phyloP scores from a whole-genome alignment of 2,797 vertebrate genomes.

The Melanotaenia parkinsoni region DNA sequence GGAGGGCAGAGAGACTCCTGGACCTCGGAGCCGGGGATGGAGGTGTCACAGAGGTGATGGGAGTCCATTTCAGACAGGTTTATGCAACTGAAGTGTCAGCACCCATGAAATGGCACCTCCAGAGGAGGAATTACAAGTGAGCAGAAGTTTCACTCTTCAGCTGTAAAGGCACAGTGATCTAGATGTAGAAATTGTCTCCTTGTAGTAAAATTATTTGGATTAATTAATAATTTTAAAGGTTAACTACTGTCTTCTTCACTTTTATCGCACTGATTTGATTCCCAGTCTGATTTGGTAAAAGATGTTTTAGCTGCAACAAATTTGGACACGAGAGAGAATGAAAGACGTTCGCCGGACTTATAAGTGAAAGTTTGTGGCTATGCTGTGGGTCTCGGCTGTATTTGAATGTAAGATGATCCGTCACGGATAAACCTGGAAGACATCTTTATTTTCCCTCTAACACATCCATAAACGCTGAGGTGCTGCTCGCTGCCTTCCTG shows the following conservation, averaged over 20 bases:
- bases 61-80: slow-evolving; percentile 91
- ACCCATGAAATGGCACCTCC: slow-evolving; percentile 98
- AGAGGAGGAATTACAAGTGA: slow-evolving; percentile 95
- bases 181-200: too few species aligned
- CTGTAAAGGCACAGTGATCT: background rate
- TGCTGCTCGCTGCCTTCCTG: background rate
- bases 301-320: background rate
- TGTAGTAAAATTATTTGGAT: too few species aligned
- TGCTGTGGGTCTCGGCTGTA: background rate
- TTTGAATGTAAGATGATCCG: background rate
- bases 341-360: too few species aligned
- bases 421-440: background rate
- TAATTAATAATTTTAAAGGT: too few species aligned
- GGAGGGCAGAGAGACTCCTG: slow-evolving; percentile 90
- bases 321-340: too few species aligned
- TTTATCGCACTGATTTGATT: background rate
- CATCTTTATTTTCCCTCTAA: background rate
- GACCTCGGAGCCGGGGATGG: slow-evolving; percentile 97
- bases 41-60: slow-evolving; percentile 95
- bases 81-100: slow-evolving; percentile 94
- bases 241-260: too few species aligned
- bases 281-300: background rate
- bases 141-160: slow-evolving; percentile 1
- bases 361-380: too few species aligned
- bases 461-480: too few species aligned